Conservation (phyloP, 2,113 vertebrate genomes). For the Pleuronectes platessa region DNA sequence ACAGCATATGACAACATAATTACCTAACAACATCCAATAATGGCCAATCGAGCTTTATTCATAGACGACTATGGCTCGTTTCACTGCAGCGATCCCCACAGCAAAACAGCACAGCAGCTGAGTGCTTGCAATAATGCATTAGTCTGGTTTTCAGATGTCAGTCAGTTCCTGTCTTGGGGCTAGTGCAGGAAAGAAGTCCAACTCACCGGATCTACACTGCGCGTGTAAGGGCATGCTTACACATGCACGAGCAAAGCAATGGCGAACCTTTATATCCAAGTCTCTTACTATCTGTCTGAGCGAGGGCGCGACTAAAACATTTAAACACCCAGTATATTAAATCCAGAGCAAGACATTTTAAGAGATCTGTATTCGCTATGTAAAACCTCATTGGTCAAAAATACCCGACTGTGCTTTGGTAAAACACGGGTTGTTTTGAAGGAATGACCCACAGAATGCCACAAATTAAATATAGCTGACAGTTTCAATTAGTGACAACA, state of each 20-base stretch:
- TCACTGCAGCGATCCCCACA: slow-evolving; percentile 29
- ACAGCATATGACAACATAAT: slow-evolving; percentile 54
- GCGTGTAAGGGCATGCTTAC: not conserved
- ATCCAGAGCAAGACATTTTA: too few relatives aligned
- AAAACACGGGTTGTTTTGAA: not conserved
- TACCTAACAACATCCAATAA: slow-evolving; percentile 53
- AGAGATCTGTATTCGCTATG: too few relatives aligned
- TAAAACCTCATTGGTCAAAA: not conserved
- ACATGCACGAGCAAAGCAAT: not conserved
- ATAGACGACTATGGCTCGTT: slow-evolving; percentile 42
- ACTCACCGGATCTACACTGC: not conserved
- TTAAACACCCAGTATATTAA: not conserved
- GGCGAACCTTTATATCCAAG: not conserved
- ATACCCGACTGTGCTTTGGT: not conserved
- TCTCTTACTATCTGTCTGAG: not conserved
- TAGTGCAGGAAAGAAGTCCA: slow-evolving; percentile 2
- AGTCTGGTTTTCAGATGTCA: slow-evolving; percentile 49
- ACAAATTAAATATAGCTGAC: not conserved
- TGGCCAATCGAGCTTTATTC: slow-evolving; percentile 51
- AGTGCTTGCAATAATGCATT: slow-evolving; percentile 47
- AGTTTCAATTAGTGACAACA: not conserved
- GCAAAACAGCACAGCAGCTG: slow-evolving; percentile 31
- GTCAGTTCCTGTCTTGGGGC: slow-evolving; percentile 41
- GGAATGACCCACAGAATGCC: slow-evolving; percentile 9
- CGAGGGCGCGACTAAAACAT: not conserved